Conservation (phyloP, 2,797 vertebrate genomes). For the Gallirallus australis region DNA sequence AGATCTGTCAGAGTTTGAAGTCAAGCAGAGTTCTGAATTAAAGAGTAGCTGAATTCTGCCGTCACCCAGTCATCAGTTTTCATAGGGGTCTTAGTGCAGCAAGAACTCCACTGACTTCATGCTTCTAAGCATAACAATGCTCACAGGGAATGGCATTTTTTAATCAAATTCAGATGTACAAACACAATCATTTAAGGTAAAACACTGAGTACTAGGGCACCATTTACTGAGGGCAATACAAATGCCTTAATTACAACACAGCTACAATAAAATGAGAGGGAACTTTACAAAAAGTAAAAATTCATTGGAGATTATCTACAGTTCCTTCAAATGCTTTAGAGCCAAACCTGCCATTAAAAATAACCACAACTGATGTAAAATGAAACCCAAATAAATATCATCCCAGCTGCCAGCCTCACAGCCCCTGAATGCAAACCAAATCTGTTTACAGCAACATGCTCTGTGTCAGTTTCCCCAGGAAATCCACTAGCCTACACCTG, state of each 20-base stretch:
- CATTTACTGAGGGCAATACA: background rate
- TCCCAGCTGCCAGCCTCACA: background rate
- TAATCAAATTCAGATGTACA: background rate
- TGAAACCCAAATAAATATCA: background rate
- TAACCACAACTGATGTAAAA: background rate
- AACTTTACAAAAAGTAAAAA: background rate
- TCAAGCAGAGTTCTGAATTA: background rate
- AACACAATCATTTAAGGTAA: background rate
- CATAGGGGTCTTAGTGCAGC: background rate
- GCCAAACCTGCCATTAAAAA: background rate
- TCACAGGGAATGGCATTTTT: background rate
- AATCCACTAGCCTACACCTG: conserved; percentile 24
- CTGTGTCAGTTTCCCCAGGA: background rate
- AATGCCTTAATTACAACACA: background rate
- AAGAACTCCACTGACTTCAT: background rate
- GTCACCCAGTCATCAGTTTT: background rate
- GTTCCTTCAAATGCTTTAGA: background rate
- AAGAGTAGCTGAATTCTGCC: background rate
- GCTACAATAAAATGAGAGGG: background rate
- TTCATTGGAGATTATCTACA: background rate
- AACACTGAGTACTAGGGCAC: background rate
- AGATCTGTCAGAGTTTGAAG: background rate
- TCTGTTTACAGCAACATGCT: background rate
- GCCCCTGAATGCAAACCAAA: background rate
- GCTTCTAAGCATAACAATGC: background rate